Conservation (phyloP, 2,888 invertebrate species). For the Pemphredon lugubris region DNA sequence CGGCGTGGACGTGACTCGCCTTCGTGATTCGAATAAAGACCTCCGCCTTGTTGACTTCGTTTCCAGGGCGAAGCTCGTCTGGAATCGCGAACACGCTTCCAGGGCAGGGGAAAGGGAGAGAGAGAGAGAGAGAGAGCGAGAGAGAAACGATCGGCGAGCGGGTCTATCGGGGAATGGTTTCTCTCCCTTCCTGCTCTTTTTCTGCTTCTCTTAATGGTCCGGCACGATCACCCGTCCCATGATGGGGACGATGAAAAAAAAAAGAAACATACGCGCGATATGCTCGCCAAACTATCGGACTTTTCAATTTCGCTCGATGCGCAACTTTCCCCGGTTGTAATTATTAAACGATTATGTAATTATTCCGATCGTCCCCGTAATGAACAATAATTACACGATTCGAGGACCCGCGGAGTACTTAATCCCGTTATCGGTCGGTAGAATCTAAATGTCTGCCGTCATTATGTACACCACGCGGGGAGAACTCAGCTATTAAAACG, state of each 20-base stretch:
- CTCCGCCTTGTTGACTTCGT: constrained; percentile 73
- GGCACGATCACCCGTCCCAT: not conserved
- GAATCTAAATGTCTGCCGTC: not conserved
- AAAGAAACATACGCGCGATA: too few relatives aligned
- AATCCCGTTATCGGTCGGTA: not conserved
- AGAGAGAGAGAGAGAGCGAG: constrained; percentile 32
- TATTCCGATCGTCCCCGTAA: not conserved
- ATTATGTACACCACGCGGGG: not conserved
- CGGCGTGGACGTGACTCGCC: constrained; percentile 79
- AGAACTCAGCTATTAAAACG: not conserved
- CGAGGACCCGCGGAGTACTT: not conserved
- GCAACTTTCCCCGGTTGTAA: not conserved
- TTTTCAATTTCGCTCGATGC: not conserved
- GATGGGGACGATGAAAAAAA: not conserved
- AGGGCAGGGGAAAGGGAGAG: not conserved
- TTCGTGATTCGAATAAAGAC: constrained; percentile 78
- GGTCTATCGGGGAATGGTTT: constrained; percentile 22
- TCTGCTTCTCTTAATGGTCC: constrained; percentile 19
- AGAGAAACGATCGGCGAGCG: constrained; percentile 46
- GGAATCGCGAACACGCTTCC: constrained; percentile 61
- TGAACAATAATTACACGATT: not conserved
- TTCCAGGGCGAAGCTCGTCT: constrained; percentile 67
- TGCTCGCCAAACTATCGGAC: too few relatives aligned
- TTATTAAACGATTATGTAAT: constrained; percentile 5
- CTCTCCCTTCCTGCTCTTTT: constrained; percentile 3